Conservation (phyloP, 2,113 vertebrate species). For the Morphnarchus princeps region DNA sequence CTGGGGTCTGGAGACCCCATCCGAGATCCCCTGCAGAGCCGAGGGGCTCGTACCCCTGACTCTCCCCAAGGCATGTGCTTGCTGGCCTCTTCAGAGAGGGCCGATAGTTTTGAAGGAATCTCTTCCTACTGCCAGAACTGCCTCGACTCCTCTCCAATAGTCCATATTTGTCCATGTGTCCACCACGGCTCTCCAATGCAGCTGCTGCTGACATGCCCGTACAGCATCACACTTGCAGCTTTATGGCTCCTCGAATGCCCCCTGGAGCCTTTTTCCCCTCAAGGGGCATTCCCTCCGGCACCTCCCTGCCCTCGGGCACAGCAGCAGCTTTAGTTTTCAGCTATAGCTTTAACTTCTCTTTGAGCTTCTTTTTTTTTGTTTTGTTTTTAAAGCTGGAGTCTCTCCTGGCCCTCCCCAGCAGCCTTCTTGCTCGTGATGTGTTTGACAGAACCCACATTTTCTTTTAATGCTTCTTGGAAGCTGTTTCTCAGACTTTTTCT, state of each 20-base stretch:
- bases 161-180: constrained; percentile 59
- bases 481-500: constrained; percentile 49
- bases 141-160: constrained; percentile 33
- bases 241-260: neutral
- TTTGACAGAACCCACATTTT: constrained; percentile 46
- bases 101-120: neutral
- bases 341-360: neutral
- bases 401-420: neutral
- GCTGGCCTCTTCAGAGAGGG: neutral
- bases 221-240: neutral
- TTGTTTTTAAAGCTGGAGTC: neutral
- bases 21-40: neutral
- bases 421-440: neutral
- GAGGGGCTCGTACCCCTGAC: fast-evolving
- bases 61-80: neutral
- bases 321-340: neutral
- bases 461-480: constrained; percentile 51
- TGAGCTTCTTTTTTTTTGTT: neutral
- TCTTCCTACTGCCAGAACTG: neutral
- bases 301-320: neutral
- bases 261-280: neutral
- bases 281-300: neutral
- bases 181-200: neutral
- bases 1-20: neutral
- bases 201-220: neutral